These are phyloP conservation scores for Esox masquinongy DNA, from an alignment of 2,797 vertebrate species.

Conservation along the genomic window DNA sequence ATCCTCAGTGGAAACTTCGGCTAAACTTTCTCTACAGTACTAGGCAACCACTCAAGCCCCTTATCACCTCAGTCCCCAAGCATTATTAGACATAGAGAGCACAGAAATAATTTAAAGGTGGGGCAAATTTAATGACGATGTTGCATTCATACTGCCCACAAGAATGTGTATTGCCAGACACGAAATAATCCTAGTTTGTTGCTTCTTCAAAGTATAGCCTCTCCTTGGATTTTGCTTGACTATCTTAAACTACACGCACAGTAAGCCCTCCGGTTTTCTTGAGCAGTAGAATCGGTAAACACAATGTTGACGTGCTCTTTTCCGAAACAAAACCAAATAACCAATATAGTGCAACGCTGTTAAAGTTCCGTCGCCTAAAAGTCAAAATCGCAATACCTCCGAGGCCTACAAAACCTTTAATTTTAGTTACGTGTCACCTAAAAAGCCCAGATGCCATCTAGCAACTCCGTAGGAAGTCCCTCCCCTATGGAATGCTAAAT, in stretches of 20 bases:
- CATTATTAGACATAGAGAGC: conserved; percentile 42
- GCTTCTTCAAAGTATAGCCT: conserved; percentile 47
- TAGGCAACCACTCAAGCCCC: conserved; percentile 1
- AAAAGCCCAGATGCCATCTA: conserved; percentile 51
- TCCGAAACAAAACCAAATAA: neutral
- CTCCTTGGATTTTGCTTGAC: conserved; percentile 42
- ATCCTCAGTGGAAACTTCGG: conserved; percentile 45
- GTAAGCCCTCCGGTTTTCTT: conserved; percentile 33
- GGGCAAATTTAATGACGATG: neutral
- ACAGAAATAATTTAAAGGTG: neutral
- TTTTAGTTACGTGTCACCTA: conserved; percentile 80
- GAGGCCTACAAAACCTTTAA: conserved; percentile 67
- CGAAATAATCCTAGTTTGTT: conserved; percentile 4
- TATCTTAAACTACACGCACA: conserved; percentile 5
- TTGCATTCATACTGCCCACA: conserved; percentile 29
- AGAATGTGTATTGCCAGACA: conserved; percentile 6
- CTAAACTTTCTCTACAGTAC: conserved; percentile 63
- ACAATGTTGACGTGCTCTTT: neutral
- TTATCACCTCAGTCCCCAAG: conserved; percentile 35
- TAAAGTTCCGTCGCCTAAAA: neutral
- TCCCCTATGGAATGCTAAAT: conserved; percentile 41
- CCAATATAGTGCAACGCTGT: neutral
- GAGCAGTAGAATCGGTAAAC: neutral
- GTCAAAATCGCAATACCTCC: conserved; percentile 9
- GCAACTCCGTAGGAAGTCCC: conserved; percentile 74